phyloP scores from a whole-genome alignment of 2,113 vertebrate genomes.

The Podarcis raffonei region DNA sequence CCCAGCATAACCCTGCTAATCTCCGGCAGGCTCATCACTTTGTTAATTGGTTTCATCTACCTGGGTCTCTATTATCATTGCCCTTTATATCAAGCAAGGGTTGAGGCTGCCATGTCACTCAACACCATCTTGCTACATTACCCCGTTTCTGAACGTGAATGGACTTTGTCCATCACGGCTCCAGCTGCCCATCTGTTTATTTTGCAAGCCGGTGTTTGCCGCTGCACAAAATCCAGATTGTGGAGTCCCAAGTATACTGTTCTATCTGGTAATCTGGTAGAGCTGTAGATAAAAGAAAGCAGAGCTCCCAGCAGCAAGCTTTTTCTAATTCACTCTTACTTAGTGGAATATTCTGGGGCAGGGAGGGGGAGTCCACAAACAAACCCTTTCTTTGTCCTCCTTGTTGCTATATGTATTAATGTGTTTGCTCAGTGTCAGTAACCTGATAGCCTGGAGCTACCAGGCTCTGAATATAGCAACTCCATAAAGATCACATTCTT shows the following conservation, averaged over 20 bases:
- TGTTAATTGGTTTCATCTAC: conserved; percentile 49
- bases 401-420: conserved; percentile 52
- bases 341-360: not conserved
- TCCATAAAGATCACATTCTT: conserved; percentile 15
- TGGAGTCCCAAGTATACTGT: not conserved
- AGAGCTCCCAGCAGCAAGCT: not conserved
- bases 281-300: not conserved
- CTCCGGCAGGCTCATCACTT: conserved; percentile 43
- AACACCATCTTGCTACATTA: conserved; percentile 30
- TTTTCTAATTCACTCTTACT: conserved; percentile 17
- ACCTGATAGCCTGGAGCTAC: conserved; percentile 56
- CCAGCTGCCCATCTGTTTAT: conserved; percentile 29
- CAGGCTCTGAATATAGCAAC: conserved; percentile 37
- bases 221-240: not conserved
- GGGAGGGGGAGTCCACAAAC: not conserved
- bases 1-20: conserved; percentile 44
- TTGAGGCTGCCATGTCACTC: conserved; percentile 51
- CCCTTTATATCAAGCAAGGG: conserved; percentile 41
- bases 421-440: conserved; percentile 56
- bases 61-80: conserved; percentile 30
- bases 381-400: conserved; percentile 52
- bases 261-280: not conserved
- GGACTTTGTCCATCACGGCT: conserved; percentile 32
- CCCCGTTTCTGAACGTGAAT: conserved; percentile 38
- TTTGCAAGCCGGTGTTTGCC: conserved; percentile 26